Conservation (phyloP, 2,113 vertebrate genomes). For the Empidonax alnorum region DNA sequence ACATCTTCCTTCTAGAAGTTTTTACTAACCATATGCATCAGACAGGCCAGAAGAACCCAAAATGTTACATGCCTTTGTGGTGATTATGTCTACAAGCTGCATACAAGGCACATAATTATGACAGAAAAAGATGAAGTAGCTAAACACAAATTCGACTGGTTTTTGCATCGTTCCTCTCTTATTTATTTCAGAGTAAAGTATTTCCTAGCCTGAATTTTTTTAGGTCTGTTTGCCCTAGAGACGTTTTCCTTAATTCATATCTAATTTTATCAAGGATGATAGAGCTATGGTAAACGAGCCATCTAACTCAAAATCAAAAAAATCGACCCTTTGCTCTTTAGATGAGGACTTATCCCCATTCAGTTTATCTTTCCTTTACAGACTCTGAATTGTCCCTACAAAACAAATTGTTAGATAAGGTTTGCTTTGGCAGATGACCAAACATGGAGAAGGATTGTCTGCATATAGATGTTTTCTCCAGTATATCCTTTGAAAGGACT, state of each 20-base stretch:
- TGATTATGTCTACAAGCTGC: neutral
- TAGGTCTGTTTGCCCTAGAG: neutral
- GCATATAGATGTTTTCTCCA: neutral
- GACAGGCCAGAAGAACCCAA: neutral
- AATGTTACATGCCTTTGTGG: neutral
- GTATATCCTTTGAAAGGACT: neutral
- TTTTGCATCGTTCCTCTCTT: neutral
- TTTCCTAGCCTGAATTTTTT: neutral
- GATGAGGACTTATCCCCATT: neutral
- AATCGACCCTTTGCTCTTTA: neutral
- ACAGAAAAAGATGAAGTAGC: neutral
- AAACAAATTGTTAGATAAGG: neutral
- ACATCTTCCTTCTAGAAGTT: neutral
- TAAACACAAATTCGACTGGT: accelerated
- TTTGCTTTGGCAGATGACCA: neutral
- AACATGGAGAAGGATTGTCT: neutral
- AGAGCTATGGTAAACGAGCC: neutral
- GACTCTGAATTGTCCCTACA: neutral
- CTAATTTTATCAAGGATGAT: neutral
- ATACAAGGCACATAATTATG: neutral
- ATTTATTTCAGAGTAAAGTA: neutral
- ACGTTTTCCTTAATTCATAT: neutral
- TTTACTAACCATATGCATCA: neutral
- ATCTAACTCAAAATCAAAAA: neutral
- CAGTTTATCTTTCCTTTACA: neutral